phyloP scores from a whole-genome alignment of 2,113 vertebrate species.

The Naja naja region DNA sequence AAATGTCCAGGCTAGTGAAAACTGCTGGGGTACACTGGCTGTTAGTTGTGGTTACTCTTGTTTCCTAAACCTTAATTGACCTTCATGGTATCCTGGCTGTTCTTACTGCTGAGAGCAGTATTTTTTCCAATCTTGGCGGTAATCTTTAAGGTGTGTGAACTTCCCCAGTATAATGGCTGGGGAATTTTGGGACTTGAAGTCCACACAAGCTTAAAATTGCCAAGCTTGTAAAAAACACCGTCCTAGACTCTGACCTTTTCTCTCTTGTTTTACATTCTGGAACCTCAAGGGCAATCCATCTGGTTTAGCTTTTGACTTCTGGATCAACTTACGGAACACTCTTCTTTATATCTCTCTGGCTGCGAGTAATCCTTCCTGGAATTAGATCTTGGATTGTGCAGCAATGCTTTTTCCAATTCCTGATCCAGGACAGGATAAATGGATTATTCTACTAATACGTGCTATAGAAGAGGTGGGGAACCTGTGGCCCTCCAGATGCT shows the following conservation, averaged over 20 bases:
- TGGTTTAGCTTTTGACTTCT: not conserved
- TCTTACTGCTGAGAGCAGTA: not conserved
- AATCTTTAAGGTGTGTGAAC: not conserved
- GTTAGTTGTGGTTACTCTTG: not conserved
- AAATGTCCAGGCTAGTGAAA: not conserved
- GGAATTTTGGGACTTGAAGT: not conserved
- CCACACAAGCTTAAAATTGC: not conserved
- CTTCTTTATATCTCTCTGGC: not conserved
- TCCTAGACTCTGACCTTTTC: not conserved
- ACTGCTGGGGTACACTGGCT: not conserved
- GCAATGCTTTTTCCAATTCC: not conserved
- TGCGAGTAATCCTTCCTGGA: not conserved
- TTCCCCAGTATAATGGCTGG: not conserved
- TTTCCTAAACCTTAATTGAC: not conserved
- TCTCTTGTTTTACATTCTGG: not conserved
- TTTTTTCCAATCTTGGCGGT: not conserved
- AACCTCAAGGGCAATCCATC: not conserved
- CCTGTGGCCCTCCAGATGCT: not conserved
- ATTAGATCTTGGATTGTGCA: not conserved
- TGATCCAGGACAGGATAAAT: not conserved
- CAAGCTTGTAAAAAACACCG: not conserved
- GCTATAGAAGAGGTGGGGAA: not conserved
- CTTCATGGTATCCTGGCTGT: not conserved
- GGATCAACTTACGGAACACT: not conserved
- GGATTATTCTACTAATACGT: not conserved